Evolutionary conservation across 1,140 invertebrate genomes (phyloP).

Genomic region (Diorhabda elongata): DNA sequence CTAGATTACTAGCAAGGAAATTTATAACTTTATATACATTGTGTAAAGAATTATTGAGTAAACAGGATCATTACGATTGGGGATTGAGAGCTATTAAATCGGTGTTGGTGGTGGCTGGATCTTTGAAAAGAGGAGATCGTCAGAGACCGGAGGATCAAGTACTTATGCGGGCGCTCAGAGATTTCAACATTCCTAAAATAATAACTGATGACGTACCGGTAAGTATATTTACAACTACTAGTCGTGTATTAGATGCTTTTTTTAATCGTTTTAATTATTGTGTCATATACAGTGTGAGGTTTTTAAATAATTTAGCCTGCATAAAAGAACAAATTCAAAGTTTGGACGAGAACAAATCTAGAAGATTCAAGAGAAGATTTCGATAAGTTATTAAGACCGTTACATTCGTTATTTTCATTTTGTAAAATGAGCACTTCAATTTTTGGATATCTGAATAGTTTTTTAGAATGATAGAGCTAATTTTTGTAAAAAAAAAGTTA

Average conservation of each 20-base stretch:
- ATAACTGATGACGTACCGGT: conserved; percentile 80
- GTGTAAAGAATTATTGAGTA: conserved; percentile 82
- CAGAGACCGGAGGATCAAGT: conserved; percentile 72
- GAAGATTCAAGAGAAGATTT: too few species aligned
- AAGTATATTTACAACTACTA: not conserved
- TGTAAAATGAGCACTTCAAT: too few species aligned
- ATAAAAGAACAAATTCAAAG: not conserved
- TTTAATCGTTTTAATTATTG: not conserved
- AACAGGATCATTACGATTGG: conserved; percentile 96
- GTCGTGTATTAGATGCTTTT: not conserved
- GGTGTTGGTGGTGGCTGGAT: conserved; percentile 86
- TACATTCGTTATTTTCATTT: too few species aligned
- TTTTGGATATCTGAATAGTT: too few species aligned
- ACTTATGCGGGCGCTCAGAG: conserved; percentile 78
- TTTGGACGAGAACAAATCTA: too few species aligned
- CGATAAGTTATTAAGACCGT: too few species aligned
- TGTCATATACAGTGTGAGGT: not conserved
- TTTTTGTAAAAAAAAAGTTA: too few species aligned
- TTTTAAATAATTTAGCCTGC: not conserved
- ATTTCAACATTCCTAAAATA: conserved; percentile 92
- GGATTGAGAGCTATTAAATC: conserved; percentile 89
- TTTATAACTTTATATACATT: conserved; percentile 88
- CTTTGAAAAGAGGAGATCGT: conserved; percentile 64
- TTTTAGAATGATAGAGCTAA: too few species aligned
- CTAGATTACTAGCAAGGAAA: conserved; percentile 79